A percentile compares a stretch with the other conserved stretches of the same genome.
phyloP scores from a whole-genome alignment of 1,140 invertebrate genomes.

The Paraescarpia echinospica region DNA sequence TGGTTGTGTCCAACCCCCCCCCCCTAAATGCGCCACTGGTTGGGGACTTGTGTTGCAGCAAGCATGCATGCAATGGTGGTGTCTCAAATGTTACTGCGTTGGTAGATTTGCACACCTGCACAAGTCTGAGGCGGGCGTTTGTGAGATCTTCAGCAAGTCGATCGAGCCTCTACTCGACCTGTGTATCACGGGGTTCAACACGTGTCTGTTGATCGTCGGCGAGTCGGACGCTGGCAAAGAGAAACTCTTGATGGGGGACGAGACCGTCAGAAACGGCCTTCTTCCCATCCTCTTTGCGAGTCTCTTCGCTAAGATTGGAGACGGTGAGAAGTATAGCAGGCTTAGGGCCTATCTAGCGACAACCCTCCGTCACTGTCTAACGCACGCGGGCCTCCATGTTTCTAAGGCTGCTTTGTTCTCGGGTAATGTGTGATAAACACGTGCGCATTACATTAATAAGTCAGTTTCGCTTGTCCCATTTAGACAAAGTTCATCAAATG shows the following conservation, averaged over 20 bases:
- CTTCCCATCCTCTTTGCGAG: slow-evolving; percentile 43
- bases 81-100: slow-evolving; percentile 8
- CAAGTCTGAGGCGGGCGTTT: slow-evolving; percentile 35
- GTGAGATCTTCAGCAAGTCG: slow-evolving; percentile 42
- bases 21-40: too few relatives aligned
- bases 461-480: too few relatives aligned
- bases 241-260: slow-evolving; percentile 41
- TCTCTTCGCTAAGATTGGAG: slow-evolving; percentile 41
- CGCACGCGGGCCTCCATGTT: neutral
- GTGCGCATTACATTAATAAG: too few relatives aligned
- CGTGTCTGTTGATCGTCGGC: slow-evolving; percentile 42
- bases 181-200: slow-evolving; percentile 45
- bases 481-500: too few relatives aligned
- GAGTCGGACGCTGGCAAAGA: slow-evolving; percentile 47
- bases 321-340: slow-evolving; percentile 35
- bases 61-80: neutral
- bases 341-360: neutral
- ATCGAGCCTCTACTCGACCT: slow-evolving; percentile 43
- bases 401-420: neutral
- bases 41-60: neutral
- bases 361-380: neutral
- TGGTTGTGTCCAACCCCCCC: too few relatives aligned
- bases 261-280: slow-evolving; percentile 37
- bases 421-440: neutral
- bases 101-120: slow-evolving; percentile 41